These are phyloP conservation scores for Perodicticus potto DNA, from an alignment of 2,797 vertebrate genomes.

Conservation along the genomic window DNA sequence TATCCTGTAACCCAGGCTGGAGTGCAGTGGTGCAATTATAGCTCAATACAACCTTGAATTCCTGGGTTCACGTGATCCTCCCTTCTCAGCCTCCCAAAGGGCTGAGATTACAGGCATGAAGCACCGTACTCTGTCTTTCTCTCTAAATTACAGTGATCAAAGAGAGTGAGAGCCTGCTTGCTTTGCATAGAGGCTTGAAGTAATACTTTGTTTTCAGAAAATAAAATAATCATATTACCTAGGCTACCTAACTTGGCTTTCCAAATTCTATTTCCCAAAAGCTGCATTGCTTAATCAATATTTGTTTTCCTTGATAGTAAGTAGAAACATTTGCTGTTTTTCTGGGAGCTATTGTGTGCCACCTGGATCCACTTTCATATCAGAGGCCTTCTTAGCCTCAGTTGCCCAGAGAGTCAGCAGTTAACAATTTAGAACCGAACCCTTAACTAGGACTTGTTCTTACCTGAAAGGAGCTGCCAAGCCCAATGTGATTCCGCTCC, in stretches of 20 bases:
- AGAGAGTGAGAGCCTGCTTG: not conserved
- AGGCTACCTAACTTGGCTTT: not conserved
- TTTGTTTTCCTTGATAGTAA: not conserved
- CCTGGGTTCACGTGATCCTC: not conserved
- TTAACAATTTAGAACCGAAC: not conserved
- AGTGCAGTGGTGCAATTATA: not conserved
- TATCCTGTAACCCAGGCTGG: not conserved
- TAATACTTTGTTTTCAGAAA: not conserved
- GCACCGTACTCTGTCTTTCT: not conserved
- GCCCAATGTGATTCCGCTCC: fast-evolving
- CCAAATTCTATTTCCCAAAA: not conserved
- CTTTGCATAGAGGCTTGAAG: not conserved
- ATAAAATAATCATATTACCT: not conserved
- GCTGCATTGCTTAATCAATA: not conserved
- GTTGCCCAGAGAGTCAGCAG: not conserved
- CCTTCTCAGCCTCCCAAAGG: not conserved
- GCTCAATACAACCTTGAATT: not conserved
- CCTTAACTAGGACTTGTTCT: not conserved
- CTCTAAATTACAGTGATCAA: not conserved
- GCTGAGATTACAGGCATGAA: not conserved
- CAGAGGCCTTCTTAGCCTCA: not conserved
- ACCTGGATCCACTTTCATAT: too few relatives aligned
- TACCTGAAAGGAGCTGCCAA: not conserved
- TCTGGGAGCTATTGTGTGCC: fast-evolving
- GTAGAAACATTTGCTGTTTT: fast-evolving